phyloP scores from a whole-genome alignment of 2,888 invertebrate genomes.

The Creontiades dilutus region DNA sequence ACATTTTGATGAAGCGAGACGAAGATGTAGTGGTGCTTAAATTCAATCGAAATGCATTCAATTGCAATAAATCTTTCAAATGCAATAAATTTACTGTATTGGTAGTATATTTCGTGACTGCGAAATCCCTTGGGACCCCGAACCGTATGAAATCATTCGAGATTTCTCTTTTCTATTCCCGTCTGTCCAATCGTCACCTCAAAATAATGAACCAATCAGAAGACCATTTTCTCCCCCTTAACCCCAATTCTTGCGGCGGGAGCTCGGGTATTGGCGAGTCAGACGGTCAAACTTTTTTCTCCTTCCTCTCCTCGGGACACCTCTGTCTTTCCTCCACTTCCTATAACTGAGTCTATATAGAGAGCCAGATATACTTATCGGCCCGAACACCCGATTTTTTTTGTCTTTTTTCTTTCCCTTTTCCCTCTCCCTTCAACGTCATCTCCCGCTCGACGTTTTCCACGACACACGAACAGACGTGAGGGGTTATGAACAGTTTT shows the following conservation, averaged over 20 bases:
- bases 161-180: no score
- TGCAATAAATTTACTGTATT: no score
- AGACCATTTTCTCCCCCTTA: constrained; percentile 13
- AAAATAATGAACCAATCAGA: constrained; percentile 31
- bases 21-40: no score
- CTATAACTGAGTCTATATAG: constrained; percentile 17
- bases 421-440: not conserved
- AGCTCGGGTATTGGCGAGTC: not conserved
- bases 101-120: no score
- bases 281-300: constrained; percentile 2
- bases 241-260: not conserved
- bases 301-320: not conserved
- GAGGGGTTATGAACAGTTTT: constrained; percentile 38
- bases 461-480: constrained; percentile 10
- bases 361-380: constrained; percentile 29
- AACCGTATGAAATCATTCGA: no score
- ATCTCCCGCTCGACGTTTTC: not conserved
- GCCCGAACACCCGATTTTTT: not conserved
- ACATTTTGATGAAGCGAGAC: no score
- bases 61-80: no score
- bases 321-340: constrained; percentile 18
- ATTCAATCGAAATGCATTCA: no score
- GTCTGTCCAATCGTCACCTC: not conserved
- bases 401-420: not conserved
- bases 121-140: no score